Base-by-base conservation (phyloP, 2,888 invertebrate species). In the Drosophila subsilvestris region DNA sequence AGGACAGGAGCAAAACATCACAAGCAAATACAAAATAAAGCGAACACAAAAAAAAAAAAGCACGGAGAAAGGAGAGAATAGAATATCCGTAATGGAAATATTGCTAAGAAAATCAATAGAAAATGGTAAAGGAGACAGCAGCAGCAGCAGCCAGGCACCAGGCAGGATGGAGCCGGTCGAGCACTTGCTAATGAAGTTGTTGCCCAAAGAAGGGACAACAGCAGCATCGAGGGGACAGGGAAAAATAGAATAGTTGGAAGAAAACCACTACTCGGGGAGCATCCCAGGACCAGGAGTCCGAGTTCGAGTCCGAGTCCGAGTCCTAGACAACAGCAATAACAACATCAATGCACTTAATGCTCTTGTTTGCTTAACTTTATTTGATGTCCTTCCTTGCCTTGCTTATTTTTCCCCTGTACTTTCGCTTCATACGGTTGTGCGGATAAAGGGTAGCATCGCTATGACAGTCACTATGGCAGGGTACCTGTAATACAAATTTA, bases 261-360 rank as follows among this genome's bases (percentile, higher is more conserved):
- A 25, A 25, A 20, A 25, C 7, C 43, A 45, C 45, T 63, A 42
- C 20, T 18, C 12, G 22, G 47, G 44, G 44, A 53, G 53, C 44
- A 37, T 14, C 45, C 27, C 47, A 8, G 45, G 29, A 27, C 12
- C 50, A 59, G 60, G 27, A 25, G 25, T 25, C 25, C 22, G 4
- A 22, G 22, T 3, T 4, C 25, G 22, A 0, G 25, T 25, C 6
- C 25, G 1, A 6, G 25, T 25, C 25, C 25, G 25, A 45, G 37
- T 51, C 44, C 22, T 18, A 17, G 63, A 48, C 43, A 57, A 56
- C 62, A 25, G 29, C 43, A 55, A 54, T 22, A 69, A 67, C 67
- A 80, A 79, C 83, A 78, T 63, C 62, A 63, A 75, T 81, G 84
- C 80, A 78, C 78, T 86, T 80, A 84, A 86, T 79, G 73, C 75